Conservation (phyloP, 2,888 invertebrate genomes). For the Campoplex nolae region DNA sequence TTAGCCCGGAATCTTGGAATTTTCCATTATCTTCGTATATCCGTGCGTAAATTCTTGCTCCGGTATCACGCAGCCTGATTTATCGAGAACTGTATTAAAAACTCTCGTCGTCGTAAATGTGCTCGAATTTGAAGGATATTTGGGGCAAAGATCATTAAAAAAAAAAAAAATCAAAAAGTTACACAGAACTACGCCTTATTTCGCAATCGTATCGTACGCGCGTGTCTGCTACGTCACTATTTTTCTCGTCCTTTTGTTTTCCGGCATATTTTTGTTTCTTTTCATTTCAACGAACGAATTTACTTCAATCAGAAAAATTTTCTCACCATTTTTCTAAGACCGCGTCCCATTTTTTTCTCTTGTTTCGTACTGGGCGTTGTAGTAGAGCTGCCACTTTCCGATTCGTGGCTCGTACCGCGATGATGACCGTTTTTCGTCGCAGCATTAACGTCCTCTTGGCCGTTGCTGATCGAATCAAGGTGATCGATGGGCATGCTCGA, state of each 20-base stretch:
- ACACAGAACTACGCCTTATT: neutral
- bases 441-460: slow-evolving; percentile 44
- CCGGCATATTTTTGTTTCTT: neutral
- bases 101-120: slow-evolving; percentile 1
- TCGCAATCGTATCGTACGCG: neutral
- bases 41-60: slow-evolving; percentile 1
- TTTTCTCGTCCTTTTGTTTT: slow-evolving; percentile 2
- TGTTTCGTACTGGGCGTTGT: slow-evolving; percentile 83
- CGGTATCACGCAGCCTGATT: slow-evolving; percentile 33
- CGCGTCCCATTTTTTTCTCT: slow-evolving; percentile 87
- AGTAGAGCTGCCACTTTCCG: slow-evolving; percentile 76
- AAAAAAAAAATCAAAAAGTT: neutral
- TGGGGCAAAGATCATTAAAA: neutral
- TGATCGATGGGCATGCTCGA: slow-evolving; percentile 51
- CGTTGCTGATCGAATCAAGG: slow-evolving; percentile 33
- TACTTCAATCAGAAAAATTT: slow-evolving; percentile 90
- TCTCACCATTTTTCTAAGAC: slow-evolving; percentile 91
- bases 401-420: slow-evolving; percentile 78
- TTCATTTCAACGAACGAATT: neutral
- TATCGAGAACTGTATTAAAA: slow-evolving; percentile 16
- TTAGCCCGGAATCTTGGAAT: slow-evolving; percentile 36
- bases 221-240: neutral
- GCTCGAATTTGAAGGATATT: neutral
- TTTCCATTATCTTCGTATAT: neutral
- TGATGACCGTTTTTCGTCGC: slow-evolving; percentile 70